These are phyloP conservation scores for Urocolius indicus DNA, from an alignment of 2,113 vertebrate species.

Conservation along the genomic window DNA sequence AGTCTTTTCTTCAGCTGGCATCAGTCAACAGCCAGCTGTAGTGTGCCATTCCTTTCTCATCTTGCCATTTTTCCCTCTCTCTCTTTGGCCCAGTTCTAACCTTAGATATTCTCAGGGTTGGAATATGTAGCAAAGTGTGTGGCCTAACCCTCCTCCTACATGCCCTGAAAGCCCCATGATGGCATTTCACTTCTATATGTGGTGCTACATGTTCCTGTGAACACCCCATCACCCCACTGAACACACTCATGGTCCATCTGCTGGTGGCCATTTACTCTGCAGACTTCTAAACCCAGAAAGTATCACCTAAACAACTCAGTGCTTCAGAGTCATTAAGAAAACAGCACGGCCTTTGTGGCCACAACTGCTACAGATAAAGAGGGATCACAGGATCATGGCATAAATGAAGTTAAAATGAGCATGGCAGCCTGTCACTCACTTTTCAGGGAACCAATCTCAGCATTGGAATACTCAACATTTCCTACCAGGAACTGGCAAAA, in stretches of 20 bases:
- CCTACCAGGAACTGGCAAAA: neutral
- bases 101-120: neutral
- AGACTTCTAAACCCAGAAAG: neutral
- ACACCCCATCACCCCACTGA: neutral
- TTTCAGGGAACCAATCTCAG: neutral
- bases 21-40: neutral
- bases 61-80: neutral
- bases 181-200: neutral
- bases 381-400: neutral
- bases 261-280: neutral
- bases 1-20: neutral
- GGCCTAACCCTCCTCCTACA: neutral
- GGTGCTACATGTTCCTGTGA: neutral
- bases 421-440: neutral
- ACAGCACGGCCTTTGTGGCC: neutral
- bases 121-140: neutral
- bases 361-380: neutral
- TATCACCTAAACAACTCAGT: neutral
- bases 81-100: neutral
- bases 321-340: neutral
- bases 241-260: neutral
- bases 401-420: neutral
- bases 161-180: neutral
- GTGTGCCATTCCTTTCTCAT: neutral
- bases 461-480: neutral